phyloP scores from a whole-genome alignment of 2,113 vertebrate species.

The Pollimyrus isidori region DNA sequence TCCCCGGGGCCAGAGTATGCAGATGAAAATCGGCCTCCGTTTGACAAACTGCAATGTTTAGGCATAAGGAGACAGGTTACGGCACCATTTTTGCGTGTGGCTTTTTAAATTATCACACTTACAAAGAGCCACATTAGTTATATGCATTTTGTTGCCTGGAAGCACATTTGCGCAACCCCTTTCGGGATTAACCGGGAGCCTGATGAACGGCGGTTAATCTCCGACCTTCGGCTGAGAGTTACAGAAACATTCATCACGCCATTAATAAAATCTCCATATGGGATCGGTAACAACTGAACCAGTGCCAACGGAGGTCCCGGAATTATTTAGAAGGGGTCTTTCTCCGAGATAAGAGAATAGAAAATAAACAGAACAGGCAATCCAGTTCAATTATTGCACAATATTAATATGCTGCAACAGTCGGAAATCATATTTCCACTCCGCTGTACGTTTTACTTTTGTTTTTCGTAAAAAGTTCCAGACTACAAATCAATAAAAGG shows the following conservation, averaged over 20 bases:
- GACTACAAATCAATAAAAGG: background rate
- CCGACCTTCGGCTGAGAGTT: slow-evolving; percentile 34
- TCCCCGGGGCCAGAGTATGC: background rate
- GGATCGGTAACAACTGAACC: slow-evolving; percentile 38
- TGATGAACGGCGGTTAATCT: slow-evolving; percentile 46
- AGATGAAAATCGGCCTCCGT: slow-evolving; percentile 11
- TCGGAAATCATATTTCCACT: background rate
- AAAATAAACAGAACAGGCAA: background rate
- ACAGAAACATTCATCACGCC: slow-evolving; percentile 41
- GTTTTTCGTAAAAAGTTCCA: background rate
- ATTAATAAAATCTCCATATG: slow-evolving; percentile 34
- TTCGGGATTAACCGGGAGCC: slow-evolving; percentile 31
- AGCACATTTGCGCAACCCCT: slow-evolving; percentile 38
- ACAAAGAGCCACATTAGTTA: slow-evolving; percentile 39
- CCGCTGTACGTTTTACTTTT: background rate
- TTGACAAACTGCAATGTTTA: slow-evolving; percentile 16
- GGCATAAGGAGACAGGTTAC: slow-evolving; percentile 20
- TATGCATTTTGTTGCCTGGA: slow-evolving; percentile 35
- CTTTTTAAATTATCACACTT: slow-evolving; percentile 40
- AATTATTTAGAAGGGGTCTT: background rate
- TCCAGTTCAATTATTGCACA: background rate
- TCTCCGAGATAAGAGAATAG: background rate
- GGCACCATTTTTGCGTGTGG: slow-evolving; percentile 30
- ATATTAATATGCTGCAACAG: background rate
- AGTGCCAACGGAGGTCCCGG: slow-evolving; percentile 21